Conservation (phyloP, 2,797 vertebrate species). For the Thalassophryne amazonica region DNA sequence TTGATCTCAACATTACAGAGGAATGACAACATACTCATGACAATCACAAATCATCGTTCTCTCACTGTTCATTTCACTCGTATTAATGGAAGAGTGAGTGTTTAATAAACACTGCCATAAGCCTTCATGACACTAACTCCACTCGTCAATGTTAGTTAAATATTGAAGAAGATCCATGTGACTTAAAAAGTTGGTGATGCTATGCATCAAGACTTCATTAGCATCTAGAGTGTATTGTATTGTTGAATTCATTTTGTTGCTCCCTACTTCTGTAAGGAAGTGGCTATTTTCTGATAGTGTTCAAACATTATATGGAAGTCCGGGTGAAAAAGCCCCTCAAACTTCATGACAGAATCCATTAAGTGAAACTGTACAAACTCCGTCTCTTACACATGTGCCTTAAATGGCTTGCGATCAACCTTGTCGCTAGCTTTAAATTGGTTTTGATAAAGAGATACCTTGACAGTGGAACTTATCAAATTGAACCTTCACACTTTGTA, state of each 20-base stretch:
- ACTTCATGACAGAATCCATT: slow-evolving; percentile 57
- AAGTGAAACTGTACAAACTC: slow-evolving; percentile 47
- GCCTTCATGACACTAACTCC: slow-evolving; percentile 52
- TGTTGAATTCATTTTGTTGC: slow-evolving; percentile 30
- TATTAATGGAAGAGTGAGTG: slow-evolving; percentile 15
- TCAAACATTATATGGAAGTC: slow-evolving; percentile 46
- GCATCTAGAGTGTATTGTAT: slow-evolving; percentile 57
- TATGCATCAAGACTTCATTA: slow-evolving; percentile 57
- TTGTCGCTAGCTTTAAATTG: slow-evolving; percentile 29
- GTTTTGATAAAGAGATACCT: slow-evolving; percentile 54
- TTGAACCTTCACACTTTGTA: background rate
- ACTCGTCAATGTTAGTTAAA: slow-evolving; percentile 30
- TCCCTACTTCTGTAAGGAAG: background rate
- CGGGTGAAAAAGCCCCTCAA: slow-evolving; percentile 13
- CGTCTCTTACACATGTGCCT: slow-evolving; percentile 63
- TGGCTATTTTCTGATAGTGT: slow-evolving; percentile 64
- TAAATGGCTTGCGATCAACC: slow-evolving; percentile 34
- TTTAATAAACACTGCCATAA: slow-evolving; percentile 48
- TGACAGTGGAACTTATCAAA: slow-evolving; percentile 29
- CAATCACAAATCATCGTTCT: slow-evolving; percentile 42
- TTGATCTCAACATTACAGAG: slow-evolving; percentile 2
- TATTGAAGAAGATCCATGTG: slow-evolving; percentile 29
- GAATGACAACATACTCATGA: slow-evolving; percentile 34
- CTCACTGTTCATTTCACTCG: slow-evolving; percentile 2
- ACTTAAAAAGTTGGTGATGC: slow-evolving; percentile 46